Conservation (phyloP, 2,113 vertebrate genomes). For the Machaerirhynchus nigripectus region DNA sequence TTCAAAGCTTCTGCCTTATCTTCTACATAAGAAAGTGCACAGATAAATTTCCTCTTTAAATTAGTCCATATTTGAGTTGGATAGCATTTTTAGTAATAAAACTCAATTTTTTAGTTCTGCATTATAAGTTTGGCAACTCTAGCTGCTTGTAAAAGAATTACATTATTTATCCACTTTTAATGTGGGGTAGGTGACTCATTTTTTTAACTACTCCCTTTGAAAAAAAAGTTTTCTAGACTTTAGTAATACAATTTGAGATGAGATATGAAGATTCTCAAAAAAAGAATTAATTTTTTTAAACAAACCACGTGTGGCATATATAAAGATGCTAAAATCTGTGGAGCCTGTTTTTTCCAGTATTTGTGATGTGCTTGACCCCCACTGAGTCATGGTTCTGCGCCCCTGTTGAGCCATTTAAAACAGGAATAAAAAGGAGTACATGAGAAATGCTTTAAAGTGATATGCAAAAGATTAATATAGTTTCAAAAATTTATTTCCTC, state of each 20-base stretch:
- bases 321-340: neutral
- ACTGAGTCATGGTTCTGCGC: neutral
- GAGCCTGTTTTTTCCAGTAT: neutral
- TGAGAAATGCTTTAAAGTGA: neutral
- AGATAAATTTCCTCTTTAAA: neutral
- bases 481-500: neutral
- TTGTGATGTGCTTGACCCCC: neutral
- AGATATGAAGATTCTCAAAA: neutral
- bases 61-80: neutral
- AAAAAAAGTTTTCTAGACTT: neutral
- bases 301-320: fast-evolving
- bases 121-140: neutral
- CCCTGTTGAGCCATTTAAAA: neutral
- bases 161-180: neutral
- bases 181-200: neutral
- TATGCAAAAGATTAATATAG: neutral
- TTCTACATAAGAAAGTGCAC: neutral
- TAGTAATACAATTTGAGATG: neutral
- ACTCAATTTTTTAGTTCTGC: neutral
- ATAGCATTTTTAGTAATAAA: neutral
- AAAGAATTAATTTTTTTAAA: neutral
- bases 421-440: neutral
- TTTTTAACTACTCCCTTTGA: neutral
- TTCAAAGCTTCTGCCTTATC: neutral
- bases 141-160: neutral